Percentiles rank a stretch among this genome's conserved stretches.
Conservation (phyloP, 2,797 vertebrate genomes). For the Enteromius mattozi region DNA sequence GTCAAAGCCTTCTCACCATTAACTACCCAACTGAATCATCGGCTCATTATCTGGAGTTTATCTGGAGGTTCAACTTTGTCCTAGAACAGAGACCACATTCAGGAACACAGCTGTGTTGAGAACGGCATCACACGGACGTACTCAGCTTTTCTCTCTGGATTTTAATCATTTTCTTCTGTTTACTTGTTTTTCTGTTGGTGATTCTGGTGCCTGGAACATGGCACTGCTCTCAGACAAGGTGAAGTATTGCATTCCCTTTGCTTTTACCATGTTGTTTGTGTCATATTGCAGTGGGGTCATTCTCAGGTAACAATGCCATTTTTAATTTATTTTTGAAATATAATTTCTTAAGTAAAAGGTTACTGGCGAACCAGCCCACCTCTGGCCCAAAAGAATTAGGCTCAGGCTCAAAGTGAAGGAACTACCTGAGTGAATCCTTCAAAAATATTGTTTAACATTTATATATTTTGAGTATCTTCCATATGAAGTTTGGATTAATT, state of each 20-base stretch:
- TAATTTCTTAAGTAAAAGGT: not conserved
- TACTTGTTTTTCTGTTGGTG: not conserved
- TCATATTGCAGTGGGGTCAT: not conserved
- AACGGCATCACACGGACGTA: not conserved
- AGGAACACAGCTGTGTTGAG: not conserved
- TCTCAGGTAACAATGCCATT: not conserved
- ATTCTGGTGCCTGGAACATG: slow-evolving; percentile 26
- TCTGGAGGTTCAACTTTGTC: slow-evolving; percentile 56
- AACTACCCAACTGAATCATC: not conserved
- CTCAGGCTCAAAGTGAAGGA: not conserved
- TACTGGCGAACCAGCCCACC: not conserved
- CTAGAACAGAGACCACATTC: slow-evolving; percentile 41
- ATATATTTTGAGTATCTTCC: not conserved
- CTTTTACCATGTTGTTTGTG: not conserved
- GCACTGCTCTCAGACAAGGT: slow-evolving; percentile 50
- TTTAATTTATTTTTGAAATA: not conserved
- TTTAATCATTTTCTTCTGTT: not conserved
- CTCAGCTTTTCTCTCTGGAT: slow-evolving; percentile 10
- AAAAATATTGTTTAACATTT: not conserved
- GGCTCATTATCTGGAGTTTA: slow-evolving; percentile 40
- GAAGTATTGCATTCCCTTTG: slow-evolving; percentile 19
- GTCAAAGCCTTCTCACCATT: slow-evolving; percentile 33
- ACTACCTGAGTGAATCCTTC: not conserved
- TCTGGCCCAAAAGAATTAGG: not conserved
- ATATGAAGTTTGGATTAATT: not conserved